Base-by-base conservation (phyloP, 1,140 invertebrate genomes). In the Bombus soroeensis region DNA sequence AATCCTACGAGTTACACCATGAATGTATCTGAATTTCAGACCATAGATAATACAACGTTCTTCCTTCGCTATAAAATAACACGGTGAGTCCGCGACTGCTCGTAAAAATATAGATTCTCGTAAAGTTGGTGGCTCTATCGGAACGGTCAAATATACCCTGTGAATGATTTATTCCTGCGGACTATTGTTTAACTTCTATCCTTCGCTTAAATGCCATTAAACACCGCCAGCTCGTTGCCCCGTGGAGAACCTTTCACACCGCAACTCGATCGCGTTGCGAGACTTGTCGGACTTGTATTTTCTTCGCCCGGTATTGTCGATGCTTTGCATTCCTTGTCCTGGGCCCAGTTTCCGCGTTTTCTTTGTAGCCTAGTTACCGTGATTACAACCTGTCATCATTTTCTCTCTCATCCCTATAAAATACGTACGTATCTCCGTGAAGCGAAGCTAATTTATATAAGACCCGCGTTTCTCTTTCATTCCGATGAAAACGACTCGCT, bases 161-260 rank as follows among this genome's bases (percentile, higher is more conserved):
- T 37, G 3, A 25, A 78, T 78, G 39, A 78, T 78, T 43, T 66
- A 78, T 66, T 64, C 62, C 9, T 32, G 22, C 25, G 0, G 43
- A 70, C 78, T 43, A 83, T 83, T 76, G 73, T 83, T 76, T 66
- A 83, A 47, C 28, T 77, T 57, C 22, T 57, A 76, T 77, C 43
- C 37, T 76, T 77, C 71, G 80, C 18, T 74, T 77, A 77, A 83
- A 83, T 83, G 81, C 43, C 81, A 83, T 41, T 66, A 77, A 76
- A 68, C 74, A 77, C 39, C 71, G 80, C 3, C 28, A 28, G 53
- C 41, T 53, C 32, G 59, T 64, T 41, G 32, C 37, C 37, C 43
- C 25, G 34, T 15, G 13, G 59, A 62, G 73, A 83, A 77, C 81
- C 81, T 77, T 83, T 83, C 81, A 83, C 81, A 74, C 81, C 47